phyloP scores from a whole-genome alignment of 2,797 vertebrate species.

The Microctenopoma lineatum region DNA sequence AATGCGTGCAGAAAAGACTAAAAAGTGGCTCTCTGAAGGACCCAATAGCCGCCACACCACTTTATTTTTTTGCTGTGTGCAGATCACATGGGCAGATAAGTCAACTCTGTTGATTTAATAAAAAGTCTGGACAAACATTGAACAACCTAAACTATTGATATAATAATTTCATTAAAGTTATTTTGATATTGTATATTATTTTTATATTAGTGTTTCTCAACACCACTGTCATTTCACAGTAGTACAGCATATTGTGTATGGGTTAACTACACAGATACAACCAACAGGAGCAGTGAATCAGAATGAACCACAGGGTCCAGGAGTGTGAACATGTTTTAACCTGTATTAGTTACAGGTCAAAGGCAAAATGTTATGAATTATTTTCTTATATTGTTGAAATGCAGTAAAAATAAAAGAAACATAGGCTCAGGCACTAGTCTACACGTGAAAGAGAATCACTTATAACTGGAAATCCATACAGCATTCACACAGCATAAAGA shows the following conservation, averaged over 20 bases:
- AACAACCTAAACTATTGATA: no score
- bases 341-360: not conserved
- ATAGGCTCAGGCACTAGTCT: conserved; percentile 38
- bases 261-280: not conserved
- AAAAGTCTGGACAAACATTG: no score
- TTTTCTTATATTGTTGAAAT: not conserved
- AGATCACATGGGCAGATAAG: no score
- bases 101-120: no score
- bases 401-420: not conserved
- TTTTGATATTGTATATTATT: no score
- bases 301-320: not conserved
- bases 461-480: not conserved
- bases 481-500: not conserved
- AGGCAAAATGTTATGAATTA: not conserved
- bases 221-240: not conserved
- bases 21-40: no score
- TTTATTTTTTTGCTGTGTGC: no score
- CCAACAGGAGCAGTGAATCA: not conserved
- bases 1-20: no score
- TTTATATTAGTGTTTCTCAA: no score
- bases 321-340: not conserved
- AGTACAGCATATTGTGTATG: no score
- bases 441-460: conserved; percentile 15
- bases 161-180: no score
- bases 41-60: no score